Base-by-base conservation (phyloP, 2,797 vertebrate genomes). In the Gymnoscopelus microlampas region DNA sequence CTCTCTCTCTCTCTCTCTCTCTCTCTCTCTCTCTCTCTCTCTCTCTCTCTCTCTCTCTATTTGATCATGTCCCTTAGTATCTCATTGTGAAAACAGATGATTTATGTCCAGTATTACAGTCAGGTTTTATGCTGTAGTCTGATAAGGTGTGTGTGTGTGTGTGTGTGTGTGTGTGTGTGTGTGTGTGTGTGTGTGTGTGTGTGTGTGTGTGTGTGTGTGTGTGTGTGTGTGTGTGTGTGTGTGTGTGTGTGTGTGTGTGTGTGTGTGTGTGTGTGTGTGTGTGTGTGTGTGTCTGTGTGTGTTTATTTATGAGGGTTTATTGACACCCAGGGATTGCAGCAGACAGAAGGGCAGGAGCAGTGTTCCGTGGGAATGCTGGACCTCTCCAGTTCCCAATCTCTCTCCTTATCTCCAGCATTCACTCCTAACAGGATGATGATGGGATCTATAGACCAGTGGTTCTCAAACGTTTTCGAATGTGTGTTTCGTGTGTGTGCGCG, bases 301-400 rank as follows among this genome's bases (percentile, higher is more conserved):
- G 26, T 63, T 5, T 39, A 2, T 91, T 91, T 92, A 92, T 89
- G 88, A 87, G 79, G 81, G 84, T 89, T 91, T 92, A 90, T 87
- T 88, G 88, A 90, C 85, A 79, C 80, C 39, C 76, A 64, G 80
- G 85, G 86, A 86, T 85, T 89, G 84, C 63, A 65, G 77, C 66
- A 71, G 74, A 78, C 84, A 77, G 70, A 66, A 85, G 72, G 88
- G 89, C 70, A 87, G 81, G 83, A 81, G 83, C 83, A 79, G 70
- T 80, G 24, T 89, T 89, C 76, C 91, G 89, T 92, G 91, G 90
- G 91, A 92, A 91, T 91, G 77, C 79, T 70, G 74, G 78, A 80
- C 84, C 80, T 85, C 72, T 63, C 63, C 74, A 82, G 88, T 91
- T 92, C 91, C 87, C 91, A 91, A 90, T 91, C 87, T 86, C 60